Percentiles rank a stretch among this genome's conserved stretches.
phyloP scores from a whole-genome alignment of 2,888 invertebrate species.

The Frankliniella fusca region DNA sequence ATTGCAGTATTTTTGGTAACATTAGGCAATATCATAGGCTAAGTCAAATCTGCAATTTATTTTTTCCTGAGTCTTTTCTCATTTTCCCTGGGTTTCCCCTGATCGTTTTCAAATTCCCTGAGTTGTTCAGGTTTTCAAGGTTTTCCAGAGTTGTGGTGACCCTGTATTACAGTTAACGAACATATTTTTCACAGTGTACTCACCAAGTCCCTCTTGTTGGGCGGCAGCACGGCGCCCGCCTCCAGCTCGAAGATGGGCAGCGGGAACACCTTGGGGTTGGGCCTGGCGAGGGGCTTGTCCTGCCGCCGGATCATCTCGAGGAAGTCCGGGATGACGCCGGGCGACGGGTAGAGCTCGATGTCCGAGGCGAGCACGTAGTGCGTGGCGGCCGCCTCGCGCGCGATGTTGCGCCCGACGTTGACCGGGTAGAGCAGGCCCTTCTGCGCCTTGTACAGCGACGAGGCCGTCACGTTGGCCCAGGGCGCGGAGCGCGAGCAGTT shows the following conservation, averaged over 20 bases:
- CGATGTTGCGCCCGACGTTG: constrained; percentile 86
- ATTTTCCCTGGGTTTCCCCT: too few relatives aligned
- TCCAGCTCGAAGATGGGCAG: constrained; percentile 86
- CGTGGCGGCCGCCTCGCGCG: constrained; percentile 75
- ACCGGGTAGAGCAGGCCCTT: constrained; percentile 83
- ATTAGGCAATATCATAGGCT: too few relatives aligned
- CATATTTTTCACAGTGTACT: too few relatives aligned
- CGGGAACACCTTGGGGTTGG: constrained; percentile 72
- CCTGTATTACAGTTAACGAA: too few relatives aligned
- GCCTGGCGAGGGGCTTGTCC: constrained; percentile 58
- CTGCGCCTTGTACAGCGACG: constrained; percentile 69
- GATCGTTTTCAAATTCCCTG: too few relatives aligned
- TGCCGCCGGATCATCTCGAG: constrained; percentile 78
- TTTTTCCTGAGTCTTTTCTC: too few relatives aligned
- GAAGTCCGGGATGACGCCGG: constrained; percentile 72
- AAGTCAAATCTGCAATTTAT: too few relatives aligned
- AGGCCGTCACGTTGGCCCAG: constrained; percentile 58
- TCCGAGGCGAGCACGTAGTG: constrained; percentile 81
- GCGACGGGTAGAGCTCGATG: constrained; percentile 86
- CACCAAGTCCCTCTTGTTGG: constrained; percentile 65
- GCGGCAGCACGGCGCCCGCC: constrained; percentile 57
- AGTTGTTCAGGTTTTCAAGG: too few relatives aligned
- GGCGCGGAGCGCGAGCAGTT: constrained; percentile 71
- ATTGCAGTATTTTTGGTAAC: too few relatives aligned
- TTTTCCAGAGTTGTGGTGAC: too few relatives aligned